Conservation (phyloP, 53 echinoderm and acorn worm species). For the Holothuria leucospilota region DNA sequence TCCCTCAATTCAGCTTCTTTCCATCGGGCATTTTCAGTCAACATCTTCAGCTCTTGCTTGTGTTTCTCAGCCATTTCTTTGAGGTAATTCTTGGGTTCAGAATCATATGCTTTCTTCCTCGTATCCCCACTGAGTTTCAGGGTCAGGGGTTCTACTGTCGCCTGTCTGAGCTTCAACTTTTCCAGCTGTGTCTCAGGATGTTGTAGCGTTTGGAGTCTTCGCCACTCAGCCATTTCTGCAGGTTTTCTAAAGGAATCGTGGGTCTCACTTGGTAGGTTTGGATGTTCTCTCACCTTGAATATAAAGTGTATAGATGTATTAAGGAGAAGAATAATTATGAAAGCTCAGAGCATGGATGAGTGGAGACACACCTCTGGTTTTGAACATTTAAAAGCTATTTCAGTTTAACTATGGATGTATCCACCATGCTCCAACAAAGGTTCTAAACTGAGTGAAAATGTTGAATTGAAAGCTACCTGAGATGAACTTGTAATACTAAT, state of each 20-base stretch:
- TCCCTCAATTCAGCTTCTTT: slow-evolving; percentile 91
- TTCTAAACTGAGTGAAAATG: no score
- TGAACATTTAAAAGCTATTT: no score
- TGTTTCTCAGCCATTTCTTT: slow-evolving; percentile 79
- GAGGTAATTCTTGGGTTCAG: slow-evolving; percentile 75
- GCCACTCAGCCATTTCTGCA: slow-evolving; percentile 71
- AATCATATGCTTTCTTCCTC: slow-evolving; percentile 68
- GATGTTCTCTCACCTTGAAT: slow-evolving; percentile 78
- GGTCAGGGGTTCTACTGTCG: slow-evolving; percentile 54
- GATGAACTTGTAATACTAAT: no score
- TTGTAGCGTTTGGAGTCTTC: slow-evolving; percentile 69
- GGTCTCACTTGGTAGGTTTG: slow-evolving; percentile 89
- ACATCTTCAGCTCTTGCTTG: slow-evolving; percentile 69
- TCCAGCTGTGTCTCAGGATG: slow-evolving; percentile 82
- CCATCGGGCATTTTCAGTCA: slow-evolving; percentile 86
- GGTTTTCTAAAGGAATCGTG: slow-evolving; percentile 82
- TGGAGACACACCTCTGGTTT: no score
- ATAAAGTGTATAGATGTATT: not conserved
- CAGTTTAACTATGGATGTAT: no score
- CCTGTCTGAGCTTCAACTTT: slow-evolving; percentile 70
- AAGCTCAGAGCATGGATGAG: no score
- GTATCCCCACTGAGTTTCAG: slow-evolving; percentile 71
- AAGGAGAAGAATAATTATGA: no score
- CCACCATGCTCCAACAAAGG: no score
- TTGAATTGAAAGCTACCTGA: no score